phyloP scores from a whole-genome alignment of 2,113 vertebrate genomes.

The Etia nguti region DNA sequence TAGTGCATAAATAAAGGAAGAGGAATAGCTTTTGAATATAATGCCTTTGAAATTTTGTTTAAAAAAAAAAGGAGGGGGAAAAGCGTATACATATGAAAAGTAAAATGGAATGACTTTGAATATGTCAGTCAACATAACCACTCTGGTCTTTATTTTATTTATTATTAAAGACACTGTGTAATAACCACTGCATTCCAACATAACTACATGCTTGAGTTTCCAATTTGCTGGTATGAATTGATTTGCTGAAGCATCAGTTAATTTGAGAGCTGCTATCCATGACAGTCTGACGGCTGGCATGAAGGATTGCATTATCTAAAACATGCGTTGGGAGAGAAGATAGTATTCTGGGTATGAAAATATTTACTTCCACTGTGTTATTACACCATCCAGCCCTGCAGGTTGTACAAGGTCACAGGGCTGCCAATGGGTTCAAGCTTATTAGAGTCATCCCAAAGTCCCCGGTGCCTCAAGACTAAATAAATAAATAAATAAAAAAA shows the following conservation, averaged over 20 bases:
- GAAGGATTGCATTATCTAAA: constrained; percentile 59
- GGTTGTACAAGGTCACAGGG: constrained; percentile 12
- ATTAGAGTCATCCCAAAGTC: constrained; percentile 34
- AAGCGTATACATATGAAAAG: constrained; percentile 22
- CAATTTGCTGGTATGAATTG: constrained; percentile 64
- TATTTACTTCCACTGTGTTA: constrained; percentile 33
- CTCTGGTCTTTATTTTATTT: constrained; percentile 20
- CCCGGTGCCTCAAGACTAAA: constrained; percentile 13
- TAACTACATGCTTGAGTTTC: constrained; percentile 74
- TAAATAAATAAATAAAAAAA: neutral
- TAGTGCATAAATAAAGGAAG: constrained; percentile 48
- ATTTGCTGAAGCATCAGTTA: constrained; percentile 66
- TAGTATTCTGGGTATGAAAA: constrained; percentile 24
- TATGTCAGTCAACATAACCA: constrained; percentile 52
- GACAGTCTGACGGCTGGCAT: constrained; percentile 66
- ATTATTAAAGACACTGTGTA: constrained; percentile 55
- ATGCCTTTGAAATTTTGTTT: constrained; percentile 43
- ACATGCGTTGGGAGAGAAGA: constrained; percentile 29
- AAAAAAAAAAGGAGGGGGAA: neutral
- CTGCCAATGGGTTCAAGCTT: constrained; percentile 15
- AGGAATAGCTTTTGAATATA: constrained; percentile 40
- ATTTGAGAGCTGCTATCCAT: constrained; percentile 62
- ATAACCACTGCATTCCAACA: constrained; percentile 51
- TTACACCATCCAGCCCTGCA: constrained; percentile 9
- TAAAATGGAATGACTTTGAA: constrained; percentile 52